Conservation (phyloP, 2,888 invertebrate species). For the Apotomis betuletana region DNA sequence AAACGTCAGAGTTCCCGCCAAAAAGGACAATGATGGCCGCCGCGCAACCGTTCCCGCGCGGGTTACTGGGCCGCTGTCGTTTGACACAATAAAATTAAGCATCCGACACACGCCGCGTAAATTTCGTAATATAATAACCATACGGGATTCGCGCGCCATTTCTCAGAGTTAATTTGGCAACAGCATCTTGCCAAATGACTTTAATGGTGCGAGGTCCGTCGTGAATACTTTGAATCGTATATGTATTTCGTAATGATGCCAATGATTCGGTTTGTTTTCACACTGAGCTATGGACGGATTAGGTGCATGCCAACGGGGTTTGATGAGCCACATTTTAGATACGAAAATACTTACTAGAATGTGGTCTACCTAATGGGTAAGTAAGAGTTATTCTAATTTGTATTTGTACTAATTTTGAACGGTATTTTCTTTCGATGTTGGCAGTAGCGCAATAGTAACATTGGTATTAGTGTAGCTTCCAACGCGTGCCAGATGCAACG, state of each 20-base stretch:
- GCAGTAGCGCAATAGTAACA: not conserved
- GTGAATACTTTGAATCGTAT: slow-evolving; percentile 39
- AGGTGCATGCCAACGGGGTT: not conserved
- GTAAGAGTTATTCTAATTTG: too few relatives aligned
- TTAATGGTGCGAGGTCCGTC: slow-evolving; percentile 52
- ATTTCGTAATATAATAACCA: slow-evolving; percentile 72
- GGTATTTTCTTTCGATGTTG: not conserved
- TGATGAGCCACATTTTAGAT: not conserved
- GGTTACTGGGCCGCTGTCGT: slow-evolving; percentile 59
- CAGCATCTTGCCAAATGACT: slow-evolving; percentile 60
- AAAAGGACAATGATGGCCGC: slow-evolving; percentile 30
- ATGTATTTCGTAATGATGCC: slow-evolving; percentile 43
- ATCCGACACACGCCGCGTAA: slow-evolving; percentile 58
- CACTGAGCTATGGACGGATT: slow-evolving; percentile 38
- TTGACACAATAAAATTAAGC: slow-evolving; percentile 75
- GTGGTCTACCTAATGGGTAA: too few relatives aligned
- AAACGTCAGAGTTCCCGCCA: slow-evolving; percentile 36
- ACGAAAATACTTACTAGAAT: not conserved
- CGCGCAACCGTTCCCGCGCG: slow-evolving; percentile 59
- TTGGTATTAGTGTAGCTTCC: not conserved
- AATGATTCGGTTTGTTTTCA: slow-evolving; percentile 46
- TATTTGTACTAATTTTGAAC: not conserved
- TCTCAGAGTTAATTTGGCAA: slow-evolving; percentile 69
- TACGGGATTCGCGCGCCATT: slow-evolving; percentile 58
- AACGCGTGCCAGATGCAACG: slow-evolving; percentile 15